Evolutionary conservation across 2,797 vertebrate genomes (phyloP).

Genomic region (Denticeps clupeoides): DNA sequence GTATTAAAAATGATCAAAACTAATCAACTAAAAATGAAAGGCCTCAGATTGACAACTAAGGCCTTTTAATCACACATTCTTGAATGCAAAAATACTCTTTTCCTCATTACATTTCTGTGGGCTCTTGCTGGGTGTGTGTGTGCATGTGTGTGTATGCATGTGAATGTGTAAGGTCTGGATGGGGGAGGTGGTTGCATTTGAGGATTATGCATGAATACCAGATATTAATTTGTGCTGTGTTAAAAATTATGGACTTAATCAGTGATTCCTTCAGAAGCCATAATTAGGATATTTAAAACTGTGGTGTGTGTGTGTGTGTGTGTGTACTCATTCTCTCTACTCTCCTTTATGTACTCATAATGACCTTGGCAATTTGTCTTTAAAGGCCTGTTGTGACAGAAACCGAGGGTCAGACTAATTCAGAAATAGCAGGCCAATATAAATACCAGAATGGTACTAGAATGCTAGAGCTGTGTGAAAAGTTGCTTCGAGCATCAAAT

Average conservation of each 20-base stretch:
- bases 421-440: constrained; percentile 1
- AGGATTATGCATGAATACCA: constrained; percentile 44
- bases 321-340: constrained; percentile 9
- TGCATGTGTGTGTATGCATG: not conserved
- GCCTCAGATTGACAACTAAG: too few species aligned
- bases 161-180: constrained; percentile 9
- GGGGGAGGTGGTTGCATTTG: constrained; percentile 24
- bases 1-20: too few species aligned
- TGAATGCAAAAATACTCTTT: too few species aligned
- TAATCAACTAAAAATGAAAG: too few species aligned
- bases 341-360: too few species aligned
- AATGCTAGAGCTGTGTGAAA: constrained; percentile 25
- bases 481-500: too few species aligned
- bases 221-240: constrained; percentile 52
- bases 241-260: constrained; percentile 54
- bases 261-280: constrained; percentile 48
- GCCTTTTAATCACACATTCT: too few species aligned
- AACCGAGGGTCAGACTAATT: not conserved
- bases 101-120: too few species aligned
- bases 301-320: constrained; percentile 9
- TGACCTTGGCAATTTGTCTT: too few species aligned
- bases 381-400: too few species aligned
- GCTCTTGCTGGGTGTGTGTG: not conserved
- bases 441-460: too few species aligned
- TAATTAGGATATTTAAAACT: constrained; percentile 60